Conservation (phyloP, 2,113 vertebrate genomes). For the Peucedramus taeniatus region DNA sequence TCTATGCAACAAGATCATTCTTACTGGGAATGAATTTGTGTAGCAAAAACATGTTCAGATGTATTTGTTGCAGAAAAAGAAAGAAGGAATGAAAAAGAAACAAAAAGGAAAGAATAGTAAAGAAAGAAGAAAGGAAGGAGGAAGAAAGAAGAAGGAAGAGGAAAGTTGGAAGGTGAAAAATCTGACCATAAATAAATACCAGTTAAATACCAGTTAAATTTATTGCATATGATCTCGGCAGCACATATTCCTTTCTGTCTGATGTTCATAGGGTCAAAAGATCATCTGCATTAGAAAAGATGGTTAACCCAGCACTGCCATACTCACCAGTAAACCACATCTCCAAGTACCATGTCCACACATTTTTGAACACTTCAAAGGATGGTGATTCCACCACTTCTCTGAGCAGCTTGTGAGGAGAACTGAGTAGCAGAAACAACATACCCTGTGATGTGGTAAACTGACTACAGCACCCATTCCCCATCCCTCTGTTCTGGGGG, state of each 20-base stretch:
- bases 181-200: background rate
- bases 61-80: background rate
- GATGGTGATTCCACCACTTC: background rate
- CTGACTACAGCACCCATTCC: background rate
- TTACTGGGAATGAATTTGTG: background rate
- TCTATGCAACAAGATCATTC: background rate
- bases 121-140: background rate
- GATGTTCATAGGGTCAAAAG: background rate
- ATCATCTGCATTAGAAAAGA: background rate
- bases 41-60: background rate
- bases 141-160: background rate
- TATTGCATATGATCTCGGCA: fast-evolving
- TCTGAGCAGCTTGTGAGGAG: background rate
- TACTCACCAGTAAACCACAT: background rate
- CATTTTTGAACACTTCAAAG: background rate
- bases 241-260: background rate
- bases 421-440: fast-evolving
- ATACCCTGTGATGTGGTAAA: fast-evolving
- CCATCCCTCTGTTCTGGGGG: fast-evolving
- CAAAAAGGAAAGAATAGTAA: fast-evolving
- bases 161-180: background rate
- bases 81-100: background rate
- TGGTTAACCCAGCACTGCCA: background rate
- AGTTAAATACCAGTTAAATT: background rate
- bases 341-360: background rate